A percentile compares a stretch with the other conserved stretches of the same genome.
phyloP scores from a whole-genome alignment of 2,797 vertebrate genomes.

The Gymnoscopelus microlampas region DNA sequence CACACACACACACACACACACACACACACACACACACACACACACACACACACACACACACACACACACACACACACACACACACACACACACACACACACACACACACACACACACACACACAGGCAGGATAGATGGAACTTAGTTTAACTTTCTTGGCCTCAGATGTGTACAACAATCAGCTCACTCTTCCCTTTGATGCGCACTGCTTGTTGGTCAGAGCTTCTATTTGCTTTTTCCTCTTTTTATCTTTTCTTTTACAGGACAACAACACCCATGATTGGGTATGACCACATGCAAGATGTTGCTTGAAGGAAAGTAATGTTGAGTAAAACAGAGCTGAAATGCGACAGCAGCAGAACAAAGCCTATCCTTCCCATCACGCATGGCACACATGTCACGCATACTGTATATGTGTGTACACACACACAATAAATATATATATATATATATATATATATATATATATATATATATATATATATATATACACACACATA shows the following conservation, averaged over 20 bases:
- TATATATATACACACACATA: too few species aligned
- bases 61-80: constrained; percentile 12
- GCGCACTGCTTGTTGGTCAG: constrained; percentile 14
- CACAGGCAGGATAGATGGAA: constrained; percentile 37
- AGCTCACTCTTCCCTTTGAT: constrained; percentile 62
- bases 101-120: background rate
- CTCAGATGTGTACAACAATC: constrained; percentile 57
- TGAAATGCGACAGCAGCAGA: constrained; percentile 34
- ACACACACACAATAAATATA: background rate
- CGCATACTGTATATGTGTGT: constrained; percentile 30
- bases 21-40: constrained; percentile 6
- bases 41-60: constrained; percentile 10
- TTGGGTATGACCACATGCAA: constrained; percentile 44
- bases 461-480: too few species aligned
- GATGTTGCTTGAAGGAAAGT: constrained; percentile 38
- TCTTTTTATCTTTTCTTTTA: constrained; percentile 17
- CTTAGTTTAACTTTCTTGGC: constrained; percentile 19
- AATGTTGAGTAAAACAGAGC: constrained; percentile 58
- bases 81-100: background rate
- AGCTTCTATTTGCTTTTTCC: background rate
- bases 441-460: background rate
- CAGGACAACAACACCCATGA: constrained; percentile 39
- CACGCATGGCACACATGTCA: constrained; percentile 42
- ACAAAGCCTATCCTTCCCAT: constrained; percentile 36
- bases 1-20: constrained; percentile 16